These are phyloP conservation scores for Corythaixoides concolor DNA, from an alignment of 2,113 vertebrate species.

Conservation along the genomic window DNA sequence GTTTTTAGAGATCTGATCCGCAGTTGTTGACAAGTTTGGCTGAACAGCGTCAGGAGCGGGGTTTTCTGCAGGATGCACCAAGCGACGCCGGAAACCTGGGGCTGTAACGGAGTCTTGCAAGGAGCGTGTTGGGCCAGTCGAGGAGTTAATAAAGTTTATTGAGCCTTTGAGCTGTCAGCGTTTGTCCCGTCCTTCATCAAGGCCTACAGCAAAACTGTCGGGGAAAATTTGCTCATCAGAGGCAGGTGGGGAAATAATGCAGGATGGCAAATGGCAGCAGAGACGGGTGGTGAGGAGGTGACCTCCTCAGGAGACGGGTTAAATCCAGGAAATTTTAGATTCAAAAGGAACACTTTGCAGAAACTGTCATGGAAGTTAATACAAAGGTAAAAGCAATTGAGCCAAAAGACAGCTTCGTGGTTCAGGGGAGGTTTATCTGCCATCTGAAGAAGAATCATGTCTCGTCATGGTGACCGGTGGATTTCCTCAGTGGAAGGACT, in stretches of 20 bases:
- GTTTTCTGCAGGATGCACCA: not conserved
- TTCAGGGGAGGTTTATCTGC: not conserved
- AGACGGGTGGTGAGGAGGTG: not conserved
- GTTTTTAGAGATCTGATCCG: not conserved
- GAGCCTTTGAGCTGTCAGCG: not conserved
- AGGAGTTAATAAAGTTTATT: slow-evolving; percentile 41
- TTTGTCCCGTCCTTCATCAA: slow-evolving; percentile 2
- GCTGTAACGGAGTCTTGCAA: not conserved
- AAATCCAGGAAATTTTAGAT: not conserved
- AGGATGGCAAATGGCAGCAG: not conserved
- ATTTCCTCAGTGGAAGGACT: not conserved
- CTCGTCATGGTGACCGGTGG: not conserved
- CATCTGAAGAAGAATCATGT: not conserved
- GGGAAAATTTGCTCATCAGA: not conserved
- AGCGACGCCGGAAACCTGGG: not conserved
- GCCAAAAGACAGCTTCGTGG: not conserved
- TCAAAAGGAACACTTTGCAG: not conserved
- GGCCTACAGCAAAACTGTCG: not conserved
- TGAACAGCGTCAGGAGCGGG: not conserved
- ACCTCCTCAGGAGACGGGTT: not conserved
- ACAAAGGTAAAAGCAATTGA: not conserved
- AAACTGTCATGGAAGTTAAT: not conserved
- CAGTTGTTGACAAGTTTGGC: not conserved
- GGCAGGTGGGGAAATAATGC: not conserved
- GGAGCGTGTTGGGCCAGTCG: not conserved